Evolutionary conservation across 2,797 vertebrate genomes (phyloP), one percentile per base, ranked within the genome.

Genomic region (Emydoidea blandingii): DNA sequence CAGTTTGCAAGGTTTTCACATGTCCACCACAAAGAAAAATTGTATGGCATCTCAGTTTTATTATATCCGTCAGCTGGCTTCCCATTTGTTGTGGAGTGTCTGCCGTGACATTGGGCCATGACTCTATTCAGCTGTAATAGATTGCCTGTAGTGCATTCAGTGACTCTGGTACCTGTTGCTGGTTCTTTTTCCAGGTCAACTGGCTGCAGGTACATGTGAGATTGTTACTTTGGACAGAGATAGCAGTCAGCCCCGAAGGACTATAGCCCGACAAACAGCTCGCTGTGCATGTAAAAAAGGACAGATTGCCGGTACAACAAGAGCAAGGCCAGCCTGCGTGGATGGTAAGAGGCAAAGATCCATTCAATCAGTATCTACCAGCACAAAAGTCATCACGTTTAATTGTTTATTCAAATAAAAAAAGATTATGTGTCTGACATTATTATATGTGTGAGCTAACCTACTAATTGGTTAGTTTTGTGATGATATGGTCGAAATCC

Each of bases 181-280:
- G 96, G 5, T 93, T 97, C 88, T 92, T 97, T 97, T 97, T 97
- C 79, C 98, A 99, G 99, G 99, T 99, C 99, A 99, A 95, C 98
- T 99, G 98, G 99, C 99, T 96, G 99, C 99, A 88, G 99, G 99
- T 98, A 99, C 98, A 79, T 99, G 99, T 98, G 99, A 99, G 98
- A 99, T 99, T 96, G 99, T 99, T 98, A 99, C 99, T 93, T 98
- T 99, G 98, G 99, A 99, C 99, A 99, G 99, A 98, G 99, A 99
- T 98, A 99, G 99, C 99, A 99, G 99, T 98, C 99, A 99, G 98
- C 99, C 99, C 18, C 99, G 99, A 98, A 99, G 99, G 98, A 99
- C 99, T 93, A 99, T 99, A 95, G 99, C 99, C 97, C 99, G 99
- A 98, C 99, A 99, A 98, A 99, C 99, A 18, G 99, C 99, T 92